Evolutionary conservation across 2,113 vertebrate genomes (phyloP).

Genomic region (Pterocles burchelli): DNA sequence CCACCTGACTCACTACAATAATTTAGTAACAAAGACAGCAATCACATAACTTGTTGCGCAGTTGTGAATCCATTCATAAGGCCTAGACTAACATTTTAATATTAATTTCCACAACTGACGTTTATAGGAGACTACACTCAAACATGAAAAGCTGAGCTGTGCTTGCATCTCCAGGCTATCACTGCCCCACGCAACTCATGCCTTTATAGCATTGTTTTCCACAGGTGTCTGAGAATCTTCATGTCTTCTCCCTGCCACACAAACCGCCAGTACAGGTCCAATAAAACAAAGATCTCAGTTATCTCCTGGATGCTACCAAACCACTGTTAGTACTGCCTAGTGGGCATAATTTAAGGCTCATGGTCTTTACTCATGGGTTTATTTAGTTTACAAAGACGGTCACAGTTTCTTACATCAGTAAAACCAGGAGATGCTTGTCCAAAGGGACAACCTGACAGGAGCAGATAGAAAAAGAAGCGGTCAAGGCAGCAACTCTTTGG

Average conservation of each 20-base stretch:
- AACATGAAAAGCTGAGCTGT: not conserved
- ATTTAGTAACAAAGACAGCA: not conserved
- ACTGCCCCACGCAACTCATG: not conserved
- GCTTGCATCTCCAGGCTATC: not conserved
- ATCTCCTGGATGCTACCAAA: not conserved
- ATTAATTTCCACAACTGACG: not conserved
- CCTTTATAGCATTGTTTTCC: not conserved
- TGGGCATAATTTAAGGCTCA: not conserved
- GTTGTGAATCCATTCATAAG: not conserved
- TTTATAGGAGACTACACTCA: not conserved
- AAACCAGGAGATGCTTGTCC: not conserved
- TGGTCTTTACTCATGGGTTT: not conserved
- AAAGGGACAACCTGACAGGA: not conserved
- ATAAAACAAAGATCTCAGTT: accelerated
- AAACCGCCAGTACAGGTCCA: not conserved
- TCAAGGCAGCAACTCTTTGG: no score
- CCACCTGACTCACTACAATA: not conserved
- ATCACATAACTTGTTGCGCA: not conserved
- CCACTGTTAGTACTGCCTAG: not conserved
- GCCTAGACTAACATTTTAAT: not conserved
- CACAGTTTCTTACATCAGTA: not conserved
- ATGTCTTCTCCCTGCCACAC: not conserved
- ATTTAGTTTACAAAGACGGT: not conserved
- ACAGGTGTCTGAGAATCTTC: not conserved
- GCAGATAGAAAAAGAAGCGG: not conserved